phyloP scores from a whole-genome alignment of 2,797 vertebrate genomes.

The Sciurus carolinensis region DNA sequence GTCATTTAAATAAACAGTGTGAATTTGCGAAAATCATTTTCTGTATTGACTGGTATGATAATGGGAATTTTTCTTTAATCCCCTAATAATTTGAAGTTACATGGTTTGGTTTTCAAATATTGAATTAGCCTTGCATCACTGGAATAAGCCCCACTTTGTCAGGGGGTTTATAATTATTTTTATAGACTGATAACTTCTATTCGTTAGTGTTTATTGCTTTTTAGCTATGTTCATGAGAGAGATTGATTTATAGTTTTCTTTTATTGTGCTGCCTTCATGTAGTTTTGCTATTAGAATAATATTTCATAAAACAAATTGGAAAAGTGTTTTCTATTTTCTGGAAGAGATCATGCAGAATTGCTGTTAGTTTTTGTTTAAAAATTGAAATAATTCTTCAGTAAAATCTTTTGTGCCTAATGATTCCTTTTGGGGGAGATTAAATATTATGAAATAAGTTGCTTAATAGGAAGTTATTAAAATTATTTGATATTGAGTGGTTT shows the following conservation, averaged over 20 bases:
- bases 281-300: background rate
- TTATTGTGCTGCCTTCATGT: background rate
- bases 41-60: background rate
- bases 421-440: background rate
- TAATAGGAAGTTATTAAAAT: background rate
- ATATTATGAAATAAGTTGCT: background rate
- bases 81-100: background rate
- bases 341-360: background rate
- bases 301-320: background rate
- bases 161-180: background rate
- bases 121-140: too few relatives aligned
- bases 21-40: background rate
- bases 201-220: background rate
- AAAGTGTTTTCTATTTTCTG: background rate
- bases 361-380: background rate
- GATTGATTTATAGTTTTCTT: background rate
- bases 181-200: background rate
- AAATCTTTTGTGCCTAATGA: background rate
- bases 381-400: background rate
- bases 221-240: background rate
- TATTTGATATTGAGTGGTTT: background rate
- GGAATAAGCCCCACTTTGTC: background rate
- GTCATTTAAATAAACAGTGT: background rate
- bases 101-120: background rate
- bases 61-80: too few relatives aligned